Evolutionary conservation across 2,888 invertebrate genomes (phyloP), one percentile per base, ranked within the genome.

Genomic region (Philereme transversata): DNA sequence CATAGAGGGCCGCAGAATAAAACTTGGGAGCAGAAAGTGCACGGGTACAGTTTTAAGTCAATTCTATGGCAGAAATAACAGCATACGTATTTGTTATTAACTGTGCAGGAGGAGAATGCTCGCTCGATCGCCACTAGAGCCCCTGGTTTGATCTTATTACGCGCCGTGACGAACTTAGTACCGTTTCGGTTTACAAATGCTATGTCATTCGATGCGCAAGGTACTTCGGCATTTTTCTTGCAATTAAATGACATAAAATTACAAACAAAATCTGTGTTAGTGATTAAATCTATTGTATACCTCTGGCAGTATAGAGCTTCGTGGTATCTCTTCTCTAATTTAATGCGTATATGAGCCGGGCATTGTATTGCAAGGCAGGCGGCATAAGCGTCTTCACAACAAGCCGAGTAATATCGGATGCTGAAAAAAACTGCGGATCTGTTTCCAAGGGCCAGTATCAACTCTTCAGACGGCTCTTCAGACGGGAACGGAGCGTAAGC

Each of bases 341-440:
- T 65, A 8, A 22, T 44, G 4, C 41, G 10, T 8, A 68, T n/a
- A 9, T 4, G 3, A 5, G 45, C 8, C 0, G 53, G 34, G 51
- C 60, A 62, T 1, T 9, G 22, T 10, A 54, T 5, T 0, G 43
- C n/a, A 5, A 44, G 6, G 6, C 45, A 51, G 0, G 41, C 51
- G 8, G 3, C 22, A 22, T 51, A 11, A 0, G 60, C 57, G 10
- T 64, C 65, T 0, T 6, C 5, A 5, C 53, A 0, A 44, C 68
- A 68, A 6, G 49, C 60, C 35, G 53, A 33, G 47, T 51, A 62
- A 4, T 62, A 56, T 45, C 51, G 44, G 6, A 64, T 62, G 8
- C 38, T 6, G n/a, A 57, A 51, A 5, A 60, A 44, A 3, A 57
- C 64, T 5, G 64, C 65, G 1, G 68, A 60, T 10, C 60, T 53